Base-by-base conservation (phyloP, 2,888 invertebrate genomes). In the Campoplex nolae region DNA sequence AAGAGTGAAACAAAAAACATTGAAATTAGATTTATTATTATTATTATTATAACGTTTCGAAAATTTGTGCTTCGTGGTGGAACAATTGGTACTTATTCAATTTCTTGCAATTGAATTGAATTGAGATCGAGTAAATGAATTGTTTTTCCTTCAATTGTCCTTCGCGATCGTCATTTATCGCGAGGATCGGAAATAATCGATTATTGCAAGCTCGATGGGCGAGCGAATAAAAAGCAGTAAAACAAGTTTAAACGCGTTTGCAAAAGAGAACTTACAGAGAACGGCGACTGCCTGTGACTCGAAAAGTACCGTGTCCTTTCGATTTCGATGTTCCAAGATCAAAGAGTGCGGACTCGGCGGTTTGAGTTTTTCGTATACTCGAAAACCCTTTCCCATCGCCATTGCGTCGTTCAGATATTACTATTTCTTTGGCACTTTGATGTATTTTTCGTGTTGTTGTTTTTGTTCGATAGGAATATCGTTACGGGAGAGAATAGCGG, bases 361-460 rank as follows among this genome's bases (percentile, higher is more conserved):
- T 90, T 97, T 97, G 87, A 97, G 96, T 95, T 98, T 98, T 95
- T 98, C 98, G 92, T 98, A 96, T 90, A 99, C 97, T 91, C 98
- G 97, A 95, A 98, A 98, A 89, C 97, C 97, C 95, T 98, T 98
- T 92, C 98, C 98, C 97, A 99, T 98, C 93, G 98, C 98, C 99
- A 99, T 99, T 90, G 74, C 58, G 80, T 80, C 54, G 83, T 42
- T 45, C 58, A 42, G n/a, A 28, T 67, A 54, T 54, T 32, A 71
- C 70, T 35, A 28, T 48, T 71, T 48, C 23, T 45, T 38, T 42
- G 45, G 42, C 45, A 56, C 18, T 80, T 54, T 67, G 23, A 54
- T 18, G 65, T 51, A n/a, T 48, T 18, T 76, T 23, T 35, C 38
- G 38, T 67, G 1, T 35, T 45, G 54, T 65, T 65, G 11, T 62